Evolutionary conservation across 2,888 invertebrate genomes (phyloP).

Genomic region (Drosophila pegasa): DNA sequence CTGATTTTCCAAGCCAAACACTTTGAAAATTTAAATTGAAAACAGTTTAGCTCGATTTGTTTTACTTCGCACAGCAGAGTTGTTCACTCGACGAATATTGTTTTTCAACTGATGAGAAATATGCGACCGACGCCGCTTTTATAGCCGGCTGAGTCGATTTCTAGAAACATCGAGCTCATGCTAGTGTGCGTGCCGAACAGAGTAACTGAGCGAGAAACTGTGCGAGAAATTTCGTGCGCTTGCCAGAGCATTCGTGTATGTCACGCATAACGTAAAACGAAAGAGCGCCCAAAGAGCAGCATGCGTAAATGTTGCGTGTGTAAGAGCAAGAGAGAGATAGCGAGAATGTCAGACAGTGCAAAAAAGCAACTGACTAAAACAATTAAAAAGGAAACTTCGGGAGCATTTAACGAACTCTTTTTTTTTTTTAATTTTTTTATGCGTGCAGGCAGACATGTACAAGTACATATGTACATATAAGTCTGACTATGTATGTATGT

Average conservation of each 20-base stretch:
- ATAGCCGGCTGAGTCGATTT: slow-evolving; percentile 32
- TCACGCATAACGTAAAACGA: background rate
- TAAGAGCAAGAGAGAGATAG: background rate
- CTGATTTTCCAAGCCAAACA: background rate
- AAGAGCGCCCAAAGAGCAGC: background rate
- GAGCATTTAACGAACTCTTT: background rate
- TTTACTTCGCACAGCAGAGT: slow-evolving; percentile 29
- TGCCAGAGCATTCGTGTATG: background rate
- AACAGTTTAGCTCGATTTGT: slow-evolving; percentile 3
- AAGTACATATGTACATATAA: background rate
- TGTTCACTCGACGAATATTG: slow-evolving; percentile 2
- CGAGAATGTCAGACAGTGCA: background rate
- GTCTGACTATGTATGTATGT: background rate
- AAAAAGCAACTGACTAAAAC: slow-evolving; percentile 1
- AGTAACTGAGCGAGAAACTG: slow-evolving; percentile 17
- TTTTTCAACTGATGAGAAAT: slow-evolving; percentile 26
- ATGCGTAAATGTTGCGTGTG: background rate
- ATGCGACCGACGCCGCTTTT: slow-evolving; percentile 25
- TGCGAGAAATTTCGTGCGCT: slow-evolving; percentile 19
- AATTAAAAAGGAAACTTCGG: slow-evolving; percentile 2
- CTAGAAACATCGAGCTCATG: slow-evolving; percentile 7
- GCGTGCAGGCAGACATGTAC: background rate
- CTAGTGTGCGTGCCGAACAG: background rate
- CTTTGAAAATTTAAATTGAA: background rate
- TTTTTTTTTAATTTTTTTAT: background rate